A percentile compares a stretch with the other conserved stretches of the same genome.
phyloP scores from a whole-genome alignment of 1,140 invertebrate genomes.

The Heliconius melpomene region DNA sequence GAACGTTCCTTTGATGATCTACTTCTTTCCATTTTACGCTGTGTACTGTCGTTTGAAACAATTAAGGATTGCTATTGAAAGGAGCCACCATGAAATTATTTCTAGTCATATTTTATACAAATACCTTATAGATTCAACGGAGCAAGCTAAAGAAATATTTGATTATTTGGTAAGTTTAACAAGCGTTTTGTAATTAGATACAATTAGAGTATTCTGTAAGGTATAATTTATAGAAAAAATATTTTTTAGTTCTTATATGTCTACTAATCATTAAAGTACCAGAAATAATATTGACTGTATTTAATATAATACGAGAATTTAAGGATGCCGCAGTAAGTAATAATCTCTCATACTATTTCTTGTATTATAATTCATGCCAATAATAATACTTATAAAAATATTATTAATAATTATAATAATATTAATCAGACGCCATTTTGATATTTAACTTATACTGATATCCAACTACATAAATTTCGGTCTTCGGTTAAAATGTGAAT shows the following conservation, averaged over 20 bases:
- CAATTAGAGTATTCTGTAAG: not conserved
- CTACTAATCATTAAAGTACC: not conserved
- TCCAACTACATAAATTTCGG: too few species aligned
- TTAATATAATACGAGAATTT: too few species aligned
- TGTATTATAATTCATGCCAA: not conserved
- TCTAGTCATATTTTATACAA: conserved; percentile 9
- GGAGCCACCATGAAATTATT: not conserved
- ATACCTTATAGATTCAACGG: not conserved
- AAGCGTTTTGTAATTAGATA: not conserved
- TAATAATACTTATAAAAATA: not conserved
- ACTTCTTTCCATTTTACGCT: not conserved
- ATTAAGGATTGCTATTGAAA: not conserved
- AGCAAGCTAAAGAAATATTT: not conserved
- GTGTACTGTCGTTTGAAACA: not conserved
- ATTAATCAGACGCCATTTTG: too few species aligned
- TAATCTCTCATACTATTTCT: not conserved
- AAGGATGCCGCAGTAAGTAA: not conserved
- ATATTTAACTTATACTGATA: too few species aligned
- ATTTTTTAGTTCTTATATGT: not conserved
- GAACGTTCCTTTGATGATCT: not conserved
- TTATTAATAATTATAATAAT: too few species aligned
- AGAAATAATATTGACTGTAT: too few species aligned
- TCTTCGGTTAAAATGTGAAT: accelerated
- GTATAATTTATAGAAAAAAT: not conserved
- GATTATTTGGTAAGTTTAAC: not conserved